A percentile compares a stretch with the other conserved stretches of the same genome.
Conservation (phyloP, 2,888 invertebrate genomes). For the Thysanoteuthis rhombus region DNA sequence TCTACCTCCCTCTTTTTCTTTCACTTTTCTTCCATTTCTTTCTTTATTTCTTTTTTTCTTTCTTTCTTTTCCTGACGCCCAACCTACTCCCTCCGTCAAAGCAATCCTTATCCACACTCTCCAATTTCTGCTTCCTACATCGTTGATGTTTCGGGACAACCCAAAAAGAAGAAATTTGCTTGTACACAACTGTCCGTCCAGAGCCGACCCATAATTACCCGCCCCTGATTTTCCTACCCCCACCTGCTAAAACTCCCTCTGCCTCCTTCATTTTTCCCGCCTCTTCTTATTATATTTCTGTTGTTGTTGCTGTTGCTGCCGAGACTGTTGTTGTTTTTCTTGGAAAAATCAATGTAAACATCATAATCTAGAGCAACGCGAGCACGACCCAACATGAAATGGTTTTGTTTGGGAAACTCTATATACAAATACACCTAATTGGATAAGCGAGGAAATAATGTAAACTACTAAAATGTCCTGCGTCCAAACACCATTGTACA, state of each 20-base stretch:
- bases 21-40: too few species aligned
- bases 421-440: constrained; percentile 12
- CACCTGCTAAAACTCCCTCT: background rate
- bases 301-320: too few species aligned
- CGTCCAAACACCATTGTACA: background rate
- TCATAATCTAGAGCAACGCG: background rate
- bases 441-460: background rate
- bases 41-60: too few species aligned
- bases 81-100: background rate
- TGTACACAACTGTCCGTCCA: background rate
- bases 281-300: background rate
- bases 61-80: background rate
- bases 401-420: background rate
- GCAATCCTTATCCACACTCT: background rate
- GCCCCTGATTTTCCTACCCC: background rate
- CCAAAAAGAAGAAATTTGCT: background rate
- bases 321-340: background rate
- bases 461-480: background rate
- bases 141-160: background rate
- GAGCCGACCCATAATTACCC: background rate
- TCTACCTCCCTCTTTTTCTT: too few species aligned
- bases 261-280: background rate
- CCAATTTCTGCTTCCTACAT: background rate
- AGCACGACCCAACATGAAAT: background rate
- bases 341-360: background rate